A percentile compares a stretch with the other conserved stretches of the same genome.
Conservation (phyloP, 2,113 vertebrate species). For the Tyto alba region DNA sequence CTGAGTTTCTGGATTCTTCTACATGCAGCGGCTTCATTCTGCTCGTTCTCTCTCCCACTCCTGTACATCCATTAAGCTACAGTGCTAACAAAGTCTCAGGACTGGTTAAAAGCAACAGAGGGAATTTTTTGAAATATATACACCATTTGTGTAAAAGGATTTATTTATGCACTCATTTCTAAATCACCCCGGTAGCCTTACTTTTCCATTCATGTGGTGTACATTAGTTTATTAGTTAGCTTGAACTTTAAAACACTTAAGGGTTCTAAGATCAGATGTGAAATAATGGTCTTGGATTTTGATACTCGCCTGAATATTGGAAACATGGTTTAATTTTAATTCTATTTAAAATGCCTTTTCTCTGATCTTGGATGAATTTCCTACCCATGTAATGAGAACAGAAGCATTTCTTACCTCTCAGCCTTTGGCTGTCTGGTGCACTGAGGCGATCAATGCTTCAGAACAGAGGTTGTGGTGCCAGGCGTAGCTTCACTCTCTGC, state of each 20-base stretch:
- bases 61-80: neutral
- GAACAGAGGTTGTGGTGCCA: neutral
- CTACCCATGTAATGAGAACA: neutral
- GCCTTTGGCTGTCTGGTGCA: neutral
- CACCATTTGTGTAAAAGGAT: neutral
- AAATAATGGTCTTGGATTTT: neutral
- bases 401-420: neutral
- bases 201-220: neutral
- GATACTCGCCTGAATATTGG: neutral
- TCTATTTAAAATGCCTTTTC: neutral
- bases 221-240: neutral
- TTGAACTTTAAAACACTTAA: neutral
- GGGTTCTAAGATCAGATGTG: neutral
- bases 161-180: neutral
- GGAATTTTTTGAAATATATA: neutral
- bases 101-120: neutral
- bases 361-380: neutral
- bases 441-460: accelerated
- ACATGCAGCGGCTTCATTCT: neutral
- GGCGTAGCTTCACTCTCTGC: neutral
- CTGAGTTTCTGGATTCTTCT: neutral
- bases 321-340: neutral
- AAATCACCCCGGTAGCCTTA: neutral
- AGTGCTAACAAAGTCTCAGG: no score
- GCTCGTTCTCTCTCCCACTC: neutral